phyloP scores from a whole-genome alignment of 2,113 vertebrate species.

The Tamias sibiricus region DNA sequence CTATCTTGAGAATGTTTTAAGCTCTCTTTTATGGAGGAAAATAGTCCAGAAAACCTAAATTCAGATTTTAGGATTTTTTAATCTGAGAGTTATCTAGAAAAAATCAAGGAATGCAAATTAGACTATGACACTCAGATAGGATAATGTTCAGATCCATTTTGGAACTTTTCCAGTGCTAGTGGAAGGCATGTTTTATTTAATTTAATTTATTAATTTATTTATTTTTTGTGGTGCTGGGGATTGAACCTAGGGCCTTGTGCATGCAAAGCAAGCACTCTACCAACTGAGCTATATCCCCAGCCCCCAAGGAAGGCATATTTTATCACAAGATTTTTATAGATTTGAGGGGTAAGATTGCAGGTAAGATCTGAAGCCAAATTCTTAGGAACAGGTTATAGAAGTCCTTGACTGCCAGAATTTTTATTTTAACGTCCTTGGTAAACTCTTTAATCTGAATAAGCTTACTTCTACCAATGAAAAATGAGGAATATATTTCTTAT shows the following conservation, averaged over 20 bases:
- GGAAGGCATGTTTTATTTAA: neutral
- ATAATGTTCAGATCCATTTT: neutral
- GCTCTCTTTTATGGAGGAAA: neutral
- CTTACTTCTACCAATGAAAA: slow-evolving; percentile 31
- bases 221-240: too few species aligned
- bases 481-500: neutral
- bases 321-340: neutral
- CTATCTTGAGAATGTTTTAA: slow-evolving; percentile 1
- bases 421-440: slow-evolving; percentile 4
- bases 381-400: neutral
- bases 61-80: slow-evolving; percentile 2
- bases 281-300: too few species aligned
- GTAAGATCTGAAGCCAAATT: neutral
- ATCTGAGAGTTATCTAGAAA: neutral
- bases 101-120: neutral
- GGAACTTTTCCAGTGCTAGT: neutral
- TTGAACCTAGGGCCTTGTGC: too few species aligned
- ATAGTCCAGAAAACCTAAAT: neutral
- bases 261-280: too few species aligned
- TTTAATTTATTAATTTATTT: too few species aligned
- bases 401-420: neutral
- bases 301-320: neutral
- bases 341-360: neutral
- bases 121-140: neutral
- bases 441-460: neutral